A percentile compares a stretch with the other conserved stretches of the same genome.
Evolutionary conservation across 2,113 vertebrate genomes (phyloP).

Genomic region (Mixornis gularis): DNA sequence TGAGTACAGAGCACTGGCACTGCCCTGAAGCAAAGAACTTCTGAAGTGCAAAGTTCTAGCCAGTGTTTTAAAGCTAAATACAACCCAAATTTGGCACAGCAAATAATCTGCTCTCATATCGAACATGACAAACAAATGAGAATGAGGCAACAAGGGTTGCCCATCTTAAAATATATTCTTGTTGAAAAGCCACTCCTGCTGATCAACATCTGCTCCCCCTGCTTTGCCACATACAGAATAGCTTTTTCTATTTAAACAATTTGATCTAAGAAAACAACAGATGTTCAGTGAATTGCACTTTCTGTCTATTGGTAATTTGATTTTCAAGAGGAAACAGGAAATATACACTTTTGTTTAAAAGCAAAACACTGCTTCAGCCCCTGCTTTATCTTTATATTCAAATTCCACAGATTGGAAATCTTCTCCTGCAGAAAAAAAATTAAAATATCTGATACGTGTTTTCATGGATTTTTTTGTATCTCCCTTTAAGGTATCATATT

Average conservation of each 20-base stretch:
- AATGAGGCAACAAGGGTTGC: background rate
- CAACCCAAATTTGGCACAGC: background rate
- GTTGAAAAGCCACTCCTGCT: background rate
- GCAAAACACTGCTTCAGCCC: background rate
- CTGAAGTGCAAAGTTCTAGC: background rate
- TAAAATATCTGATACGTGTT: background rate
- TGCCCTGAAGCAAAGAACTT: background rate
- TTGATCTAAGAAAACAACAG: conserved; percentile 51
- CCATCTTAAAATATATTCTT: background rate
- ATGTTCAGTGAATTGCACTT: conserved; percentile 52
- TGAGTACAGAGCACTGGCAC: background rate
- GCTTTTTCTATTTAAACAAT: conserved; percentile 26
- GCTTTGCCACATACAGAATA: conserved; percentile 22
- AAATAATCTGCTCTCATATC: background rate
- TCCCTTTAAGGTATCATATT: background rate
- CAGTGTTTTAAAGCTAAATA: background rate
- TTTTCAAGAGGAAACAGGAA: conserved; percentile 53
- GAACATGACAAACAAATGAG: background rate
- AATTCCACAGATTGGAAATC: conserved; percentile 13
- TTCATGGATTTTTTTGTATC: background rate
- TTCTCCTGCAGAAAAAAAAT: background rate
- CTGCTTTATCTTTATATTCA: background rate
- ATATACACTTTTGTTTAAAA: conserved; percentile 39
- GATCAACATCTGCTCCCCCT: background rate
- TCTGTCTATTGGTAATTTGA: conserved; percentile 29